phyloP scores from a whole-genome alignment of 2,797 vertebrate genomes.

The Amblyraja radiata region DNA sequence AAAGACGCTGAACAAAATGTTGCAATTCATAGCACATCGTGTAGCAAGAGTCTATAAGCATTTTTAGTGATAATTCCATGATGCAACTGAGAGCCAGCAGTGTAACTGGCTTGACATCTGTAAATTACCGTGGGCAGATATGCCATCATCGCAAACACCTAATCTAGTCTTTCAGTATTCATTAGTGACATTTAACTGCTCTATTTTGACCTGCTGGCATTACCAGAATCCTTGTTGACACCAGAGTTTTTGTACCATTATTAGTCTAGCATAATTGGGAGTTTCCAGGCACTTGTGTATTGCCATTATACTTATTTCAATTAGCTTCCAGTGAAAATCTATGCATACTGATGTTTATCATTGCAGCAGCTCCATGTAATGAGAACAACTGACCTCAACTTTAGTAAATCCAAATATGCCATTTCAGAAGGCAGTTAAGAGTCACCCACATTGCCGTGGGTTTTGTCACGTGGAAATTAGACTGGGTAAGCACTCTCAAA shows the following conservation, averaged over 20 bases:
- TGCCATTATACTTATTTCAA: neutral
- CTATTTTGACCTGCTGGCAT: neutral
- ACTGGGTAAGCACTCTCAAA: too few species aligned
- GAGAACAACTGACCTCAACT: neutral
- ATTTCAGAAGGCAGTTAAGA: neutral
- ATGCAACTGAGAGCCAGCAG: too few species aligned
- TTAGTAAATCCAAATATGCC: neutral
- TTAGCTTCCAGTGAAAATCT: constrained; percentile 11
- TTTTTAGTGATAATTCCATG: neutral
- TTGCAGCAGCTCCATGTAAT: neutral
- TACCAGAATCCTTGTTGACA: neutral
- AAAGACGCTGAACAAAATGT: neutral
- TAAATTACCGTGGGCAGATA: neutral
- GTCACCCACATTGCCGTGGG: too few species aligned
- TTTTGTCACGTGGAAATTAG: too few species aligned
- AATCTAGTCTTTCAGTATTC: neutral
- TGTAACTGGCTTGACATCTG: neutral
- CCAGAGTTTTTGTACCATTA: constrained; percentile 22
- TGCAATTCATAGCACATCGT: neutral
- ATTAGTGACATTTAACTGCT: neutral
- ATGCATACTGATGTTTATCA: constrained; percentile 27
- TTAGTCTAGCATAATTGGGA: neutral
- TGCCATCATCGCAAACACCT: neutral
- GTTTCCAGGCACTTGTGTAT: neutral
- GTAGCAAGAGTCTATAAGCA: neutral